These are phyloP conservation scores for Choloepus didactylus DNA, from an alignment of 2,797 vertebrate genomes.

Conservation along the genomic window DNA sequence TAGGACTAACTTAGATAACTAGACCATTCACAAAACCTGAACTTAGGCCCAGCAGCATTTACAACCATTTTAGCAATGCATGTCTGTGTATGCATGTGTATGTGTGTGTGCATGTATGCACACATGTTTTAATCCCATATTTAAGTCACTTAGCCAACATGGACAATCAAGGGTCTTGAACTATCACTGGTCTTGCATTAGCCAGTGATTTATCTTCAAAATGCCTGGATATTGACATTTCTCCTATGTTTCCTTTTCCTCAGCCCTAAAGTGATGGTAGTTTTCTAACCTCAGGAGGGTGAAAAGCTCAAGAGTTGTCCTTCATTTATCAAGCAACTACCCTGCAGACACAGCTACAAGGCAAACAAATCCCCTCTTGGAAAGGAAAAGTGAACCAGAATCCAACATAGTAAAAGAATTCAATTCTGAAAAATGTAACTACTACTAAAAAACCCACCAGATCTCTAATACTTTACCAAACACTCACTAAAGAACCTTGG, in stretches of 20 bases:
- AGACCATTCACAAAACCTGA: background rate
- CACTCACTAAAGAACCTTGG: background rate
- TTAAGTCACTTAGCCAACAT: background rate
- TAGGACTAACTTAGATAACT: background rate
- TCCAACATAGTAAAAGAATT: background rate
- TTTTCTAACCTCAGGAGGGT: background rate
- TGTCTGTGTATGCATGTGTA: background rate
- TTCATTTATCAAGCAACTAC: background rate
- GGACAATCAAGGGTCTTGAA: background rate
- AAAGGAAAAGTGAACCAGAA: background rate
- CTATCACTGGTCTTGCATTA: background rate
- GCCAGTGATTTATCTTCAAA: slow-evolving; percentile 41
- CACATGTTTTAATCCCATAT: background rate
- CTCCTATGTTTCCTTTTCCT: background rate
- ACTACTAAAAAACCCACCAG: background rate
- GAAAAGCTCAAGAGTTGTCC: background rate
- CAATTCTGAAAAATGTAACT: background rate
- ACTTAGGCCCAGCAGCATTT: background rate
- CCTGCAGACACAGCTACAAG: background rate
- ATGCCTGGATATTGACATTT: background rate
- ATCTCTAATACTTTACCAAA: background rate
- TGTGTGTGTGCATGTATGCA: background rate
- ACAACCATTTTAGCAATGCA: background rate
- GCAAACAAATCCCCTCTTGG: background rate
- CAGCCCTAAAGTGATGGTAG: background rate